phyloP scores from a whole-genome alignment of 23 tunicate species.

The Phallusia fumigata region DNA sequence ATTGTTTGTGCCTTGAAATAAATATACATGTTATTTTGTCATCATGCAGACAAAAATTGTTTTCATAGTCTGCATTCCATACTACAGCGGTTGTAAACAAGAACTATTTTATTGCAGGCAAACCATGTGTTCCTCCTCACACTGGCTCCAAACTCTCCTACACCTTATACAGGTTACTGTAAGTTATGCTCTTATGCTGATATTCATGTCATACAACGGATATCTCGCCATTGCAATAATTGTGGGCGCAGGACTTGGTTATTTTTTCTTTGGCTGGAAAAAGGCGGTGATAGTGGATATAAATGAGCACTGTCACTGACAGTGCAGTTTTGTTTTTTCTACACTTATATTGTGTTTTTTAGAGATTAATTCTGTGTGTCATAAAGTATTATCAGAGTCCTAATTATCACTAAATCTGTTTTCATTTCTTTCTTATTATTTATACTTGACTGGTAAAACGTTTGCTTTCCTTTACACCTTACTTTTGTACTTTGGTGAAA shows the following conservation, averaged over 20 bases:
- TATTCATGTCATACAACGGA: conserved; percentile 90
- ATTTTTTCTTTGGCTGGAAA: conserved; percentile 94
- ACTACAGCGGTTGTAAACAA: no score
- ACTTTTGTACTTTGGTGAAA: no score
- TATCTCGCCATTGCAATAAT: conserved; percentile 82
- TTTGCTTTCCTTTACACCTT: no score
- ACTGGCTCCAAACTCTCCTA: conserved; percentile 69
- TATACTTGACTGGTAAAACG: background rate
- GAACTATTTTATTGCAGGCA: conserved; percentile 43
- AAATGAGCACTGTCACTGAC: conserved; percentile 93
- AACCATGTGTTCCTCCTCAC: conserved; percentile 52
- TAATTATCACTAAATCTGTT: background rate
- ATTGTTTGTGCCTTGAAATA: no score
- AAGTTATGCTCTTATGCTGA: conserved; percentile 90
- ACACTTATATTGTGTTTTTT: background rate
- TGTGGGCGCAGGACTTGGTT: conserved; percentile 79
- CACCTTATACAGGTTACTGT: conserved; percentile 81
- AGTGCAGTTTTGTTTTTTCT: background rate
- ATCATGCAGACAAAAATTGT: no score
- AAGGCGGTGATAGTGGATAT: conserved; percentile 77
- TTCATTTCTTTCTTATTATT: background rate
- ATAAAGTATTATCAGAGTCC: background rate
- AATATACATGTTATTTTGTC: no score
- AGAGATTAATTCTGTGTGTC: background rate
- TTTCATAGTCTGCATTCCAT: no score